Evolutionary conservation across 2,113 vertebrate genomes (phyloP), one percentile per base, ranked within the genome.

Genomic region (Chionis minor): DNA sequence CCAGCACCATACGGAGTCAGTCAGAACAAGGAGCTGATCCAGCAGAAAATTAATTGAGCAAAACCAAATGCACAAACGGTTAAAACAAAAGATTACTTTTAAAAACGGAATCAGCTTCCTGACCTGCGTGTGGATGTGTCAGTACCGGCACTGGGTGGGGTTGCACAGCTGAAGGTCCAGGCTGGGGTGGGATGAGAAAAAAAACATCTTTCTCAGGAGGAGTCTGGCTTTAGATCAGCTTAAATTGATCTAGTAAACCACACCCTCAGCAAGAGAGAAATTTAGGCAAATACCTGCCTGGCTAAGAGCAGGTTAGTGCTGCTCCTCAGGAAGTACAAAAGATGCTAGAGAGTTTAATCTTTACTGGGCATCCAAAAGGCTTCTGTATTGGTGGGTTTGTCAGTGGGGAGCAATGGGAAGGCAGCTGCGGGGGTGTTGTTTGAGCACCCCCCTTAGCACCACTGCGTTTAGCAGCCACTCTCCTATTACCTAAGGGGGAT

Each of bases 261-360:
- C 90, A 92, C 95, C 94, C 93, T 82, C 6, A 0, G 54, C 77
- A 55, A 75, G 78, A 71, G 66, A 82, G 61, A 91, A 80, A 85
- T 88, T 73, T 88, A 96, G 62, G 91, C 84, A 95, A 96, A 96
- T 95, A 47, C 5, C 27, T 77, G 55, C 16, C 7, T 54, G 20
- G 61, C 61, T 70, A 85, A 58, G 32, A 93, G 93, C 91, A 92
- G 85, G 89, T 94, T 97, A 38, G 79, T 92, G 54, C 91, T 91
- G 96, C 81, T 96, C 42, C 92, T 94, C 94, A 58, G 86, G 92
- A 92, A 82, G 58, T 45, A 59, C 59, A 74, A 33, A 92, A 83
- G 86, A 40, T 82, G 81, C 33, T 86, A 27, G 10, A n/a, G 75
- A 95, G 62, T 17, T 62, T 94, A 74, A 85, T 89, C 61, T 95